Evolutionary conservation across 2,888 invertebrate genomes (phyloP).

Genomic region (Napeogenes inachia): DNA sequence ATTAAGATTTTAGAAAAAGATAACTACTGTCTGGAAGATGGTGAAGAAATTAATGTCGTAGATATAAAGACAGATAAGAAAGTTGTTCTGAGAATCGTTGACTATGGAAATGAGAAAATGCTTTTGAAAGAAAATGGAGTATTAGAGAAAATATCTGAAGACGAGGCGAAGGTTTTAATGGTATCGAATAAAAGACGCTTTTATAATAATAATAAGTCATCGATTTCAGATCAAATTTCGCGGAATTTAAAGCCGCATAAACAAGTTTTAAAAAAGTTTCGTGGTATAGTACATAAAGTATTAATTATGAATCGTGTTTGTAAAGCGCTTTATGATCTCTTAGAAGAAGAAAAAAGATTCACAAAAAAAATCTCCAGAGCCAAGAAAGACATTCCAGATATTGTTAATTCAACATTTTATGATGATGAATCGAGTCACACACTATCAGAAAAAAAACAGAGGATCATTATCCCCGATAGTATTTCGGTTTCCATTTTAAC

Average conservation of each 20-base stretch:
- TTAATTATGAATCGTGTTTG: conserved; percentile 55
- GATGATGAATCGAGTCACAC: conserved; percentile 46
- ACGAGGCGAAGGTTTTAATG: conserved; percentile 64
- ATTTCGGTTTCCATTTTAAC: conserved; percentile 59
- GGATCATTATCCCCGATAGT: conserved; percentile 61
- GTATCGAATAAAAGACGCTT: conserved; percentile 38
- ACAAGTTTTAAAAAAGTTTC: conserved; percentile 44
- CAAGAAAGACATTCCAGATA: conserved; percentile 62
- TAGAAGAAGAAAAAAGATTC: conserved; percentile 35
- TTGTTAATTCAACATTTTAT: conserved; percentile 66
- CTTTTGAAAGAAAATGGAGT: conserved; percentile 71
- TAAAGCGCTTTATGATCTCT: conserved; percentile 43
- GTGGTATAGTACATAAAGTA: conserved; percentile 48
- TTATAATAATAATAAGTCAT: conserved; percentile 24
- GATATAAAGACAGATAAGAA: conserved; percentile 67
- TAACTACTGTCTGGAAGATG: conserved; percentile 62
- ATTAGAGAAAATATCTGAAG: conserved; percentile 66
- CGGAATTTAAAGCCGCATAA: conserved; percentile 15
- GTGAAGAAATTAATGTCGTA: conserved; percentile 70
- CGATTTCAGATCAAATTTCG: background rate
- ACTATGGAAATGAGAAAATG: conserved; percentile 78
- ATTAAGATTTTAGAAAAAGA: conserved; percentile 56
- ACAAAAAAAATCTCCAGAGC: conserved; percentile 31
- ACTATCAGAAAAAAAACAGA: conserved; percentile 47
- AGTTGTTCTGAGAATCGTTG: conserved; percentile 72